Evolutionary conservation across 2,888 invertebrate species (phyloP).

Genomic region (Calameuta idolon): DNA sequence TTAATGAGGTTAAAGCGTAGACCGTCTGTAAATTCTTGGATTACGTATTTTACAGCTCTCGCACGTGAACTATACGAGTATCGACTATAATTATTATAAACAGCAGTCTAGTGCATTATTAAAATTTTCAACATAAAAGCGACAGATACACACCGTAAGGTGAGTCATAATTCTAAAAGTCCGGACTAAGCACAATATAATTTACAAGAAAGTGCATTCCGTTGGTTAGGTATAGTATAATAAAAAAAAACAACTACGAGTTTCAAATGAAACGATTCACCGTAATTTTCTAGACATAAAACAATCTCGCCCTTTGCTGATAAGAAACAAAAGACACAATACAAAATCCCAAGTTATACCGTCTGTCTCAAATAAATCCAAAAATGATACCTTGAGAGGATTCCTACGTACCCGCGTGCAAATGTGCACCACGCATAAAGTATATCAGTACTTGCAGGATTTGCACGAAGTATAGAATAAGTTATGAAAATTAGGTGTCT

Average conservation of each 20-base stretch:
- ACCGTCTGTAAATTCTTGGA: background rate
- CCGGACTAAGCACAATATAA: background rate
- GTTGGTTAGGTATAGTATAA: background rate
- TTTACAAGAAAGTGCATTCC: background rate
- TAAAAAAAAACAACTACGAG: background rate
- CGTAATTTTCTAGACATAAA: background rate
- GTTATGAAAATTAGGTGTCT: background rate
- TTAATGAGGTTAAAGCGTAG: background rate
- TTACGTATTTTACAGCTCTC: background rate
- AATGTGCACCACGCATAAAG: background rate
- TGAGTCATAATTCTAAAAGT: background rate
- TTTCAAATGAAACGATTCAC: background rate
- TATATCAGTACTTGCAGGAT: background rate
- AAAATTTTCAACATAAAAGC: background rate
- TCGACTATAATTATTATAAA: background rate
- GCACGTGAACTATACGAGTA: background rate
- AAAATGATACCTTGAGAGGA: background rate
- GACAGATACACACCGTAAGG: background rate
- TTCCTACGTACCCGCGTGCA: background rate
- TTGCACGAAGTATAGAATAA: background rate
- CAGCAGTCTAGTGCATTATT: background rate
- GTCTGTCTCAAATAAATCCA: background rate
- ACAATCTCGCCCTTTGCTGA: background rate
- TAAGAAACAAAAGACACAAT: background rate
- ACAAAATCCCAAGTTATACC: background rate